A percentile compares a stretch with the other conserved stretches of the same genome.
phyloP scores from a whole-genome alignment of 2,113 vertebrate species.

The Microtus montanus region DNA sequence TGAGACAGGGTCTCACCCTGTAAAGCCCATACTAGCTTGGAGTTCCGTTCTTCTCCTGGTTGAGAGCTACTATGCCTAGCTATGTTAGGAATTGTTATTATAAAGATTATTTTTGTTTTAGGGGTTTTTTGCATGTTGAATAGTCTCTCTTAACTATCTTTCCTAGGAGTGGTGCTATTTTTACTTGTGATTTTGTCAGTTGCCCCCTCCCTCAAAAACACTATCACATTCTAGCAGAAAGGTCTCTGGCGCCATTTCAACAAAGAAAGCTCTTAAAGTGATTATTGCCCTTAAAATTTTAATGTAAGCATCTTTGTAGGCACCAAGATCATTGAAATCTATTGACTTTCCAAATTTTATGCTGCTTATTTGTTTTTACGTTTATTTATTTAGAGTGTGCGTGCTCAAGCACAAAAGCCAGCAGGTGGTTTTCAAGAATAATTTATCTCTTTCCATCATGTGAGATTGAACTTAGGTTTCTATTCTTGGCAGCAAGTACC shows the following conservation, averaged over 20 bases:
- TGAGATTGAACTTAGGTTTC: background rate
- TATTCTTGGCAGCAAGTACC: background rate
- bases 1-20: background rate
- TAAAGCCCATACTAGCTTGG: background rate
- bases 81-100: constrained; percentile 1
- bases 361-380: constrained; percentile 18
- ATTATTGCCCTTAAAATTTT: constrained; percentile 17
- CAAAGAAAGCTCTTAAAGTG: constrained; percentile 44
- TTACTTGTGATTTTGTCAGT: constrained; percentile 47
- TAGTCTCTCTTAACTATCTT: constrained; percentile 39
- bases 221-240: constrained; percentile 42
- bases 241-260: background rate
- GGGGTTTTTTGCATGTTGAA: constrained; percentile 29
- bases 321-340: background rate
- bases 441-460: background rate
- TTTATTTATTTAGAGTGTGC: background rate
- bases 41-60: background rate
- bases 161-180: constrained; percentile 32
- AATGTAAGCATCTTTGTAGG: background rate
- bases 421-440: background rate
- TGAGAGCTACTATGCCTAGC: background rate
- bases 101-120: constrained; percentile 43
- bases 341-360: constrained; percentile 39
- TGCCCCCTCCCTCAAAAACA: background rate
- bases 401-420: background rate